phyloP scores from a whole-genome alignment of 1,140 invertebrate species.

The Gonioctena quinquepunctata region DNA sequence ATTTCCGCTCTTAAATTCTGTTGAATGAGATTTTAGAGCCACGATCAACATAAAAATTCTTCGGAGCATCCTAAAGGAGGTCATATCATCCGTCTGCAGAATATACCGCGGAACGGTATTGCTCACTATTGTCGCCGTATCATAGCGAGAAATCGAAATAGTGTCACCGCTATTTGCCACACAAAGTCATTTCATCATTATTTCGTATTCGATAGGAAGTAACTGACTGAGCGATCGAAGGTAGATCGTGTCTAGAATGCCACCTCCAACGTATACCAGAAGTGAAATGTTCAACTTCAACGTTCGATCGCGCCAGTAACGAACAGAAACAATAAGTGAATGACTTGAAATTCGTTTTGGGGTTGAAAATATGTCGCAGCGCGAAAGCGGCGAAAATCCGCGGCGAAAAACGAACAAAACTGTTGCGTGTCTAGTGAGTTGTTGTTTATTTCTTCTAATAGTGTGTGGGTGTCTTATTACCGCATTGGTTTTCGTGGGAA shows the following conservation, averaged over 20 bases:
- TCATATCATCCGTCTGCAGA: too few relatives aligned
- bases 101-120: background rate
- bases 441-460: conserved; percentile 57
- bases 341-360: background rate
- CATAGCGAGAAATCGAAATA: background rate
- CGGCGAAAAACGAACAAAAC: conserved; percentile 30
- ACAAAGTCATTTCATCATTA: too few relatives aligned
- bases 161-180: background rate
- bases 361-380: conserved; percentile 54
- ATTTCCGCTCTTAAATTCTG: too few relatives aligned
- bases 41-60: too few relatives aligned
- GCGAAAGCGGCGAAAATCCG: conserved; percentile 19
- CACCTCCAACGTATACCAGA: background rate
- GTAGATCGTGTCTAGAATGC: background rate
- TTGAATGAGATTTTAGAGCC: too few relatives aligned
- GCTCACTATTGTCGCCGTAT: background rate
- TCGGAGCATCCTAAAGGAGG: too few relatives aligned
- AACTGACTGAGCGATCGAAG: background rate
- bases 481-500: conserved; percentile 58
- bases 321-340: background rate
- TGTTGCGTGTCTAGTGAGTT: conserved; percentile 50
- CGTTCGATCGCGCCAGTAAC: background rate
- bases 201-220: background rate
- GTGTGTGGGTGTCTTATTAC: conserved; percentile 57
- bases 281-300: background rate